These are phyloP conservation scores for Atherinomorus stipes DNA, from an alignment of 2,113 vertebrate genomes.

Conservation along the genomic window DNA sequence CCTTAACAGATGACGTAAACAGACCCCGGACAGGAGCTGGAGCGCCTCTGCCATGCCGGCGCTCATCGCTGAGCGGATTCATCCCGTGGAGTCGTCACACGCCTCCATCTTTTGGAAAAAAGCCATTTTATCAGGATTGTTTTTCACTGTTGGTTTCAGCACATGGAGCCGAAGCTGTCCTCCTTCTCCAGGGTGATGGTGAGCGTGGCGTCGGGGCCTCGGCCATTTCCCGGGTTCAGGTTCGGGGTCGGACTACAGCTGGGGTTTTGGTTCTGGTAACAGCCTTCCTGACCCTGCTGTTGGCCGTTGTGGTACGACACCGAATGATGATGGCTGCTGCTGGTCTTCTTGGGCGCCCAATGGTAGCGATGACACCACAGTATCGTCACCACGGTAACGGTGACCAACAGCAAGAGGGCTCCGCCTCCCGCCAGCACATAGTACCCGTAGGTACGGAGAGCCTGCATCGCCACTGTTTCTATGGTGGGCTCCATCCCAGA, in stretches of 20 bases:
- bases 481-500: slow-evolving; percentile 96
- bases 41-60: slow-evolving; percentile 14
- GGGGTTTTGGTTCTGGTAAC: slow-evolving; percentile 66
- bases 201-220: slow-evolving; percentile 91
- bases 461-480: slow-evolving; percentile 96
- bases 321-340: slow-evolving; percentile 70
- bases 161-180: slow-evolving; percentile 82
- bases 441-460: slow-evolving; percentile 98
- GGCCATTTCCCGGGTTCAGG: slow-evolving; percentile 86
- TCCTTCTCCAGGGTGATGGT: slow-evolving; percentile 96
- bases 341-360: slow-evolving; percentile 95
- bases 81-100: slow-evolving; percentile 10
- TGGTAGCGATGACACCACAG: slow-evolving; percentile 97
- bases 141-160: slow-evolving; percentile 81
- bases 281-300: slow-evolving; percentile 52
- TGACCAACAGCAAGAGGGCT: slow-evolving; percentile 94
- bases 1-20: slow-evolving; percentile 29
- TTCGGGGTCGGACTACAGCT: slow-evolving; percentile 61
- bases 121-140: slow-evolving; percentile 19
- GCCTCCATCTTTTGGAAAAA: slow-evolving; percentile 8
- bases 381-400: slow-evolving; percentile 90
- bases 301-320: slow-evolving; percentile 75
- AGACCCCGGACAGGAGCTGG: slow-evolving; percentile 38
- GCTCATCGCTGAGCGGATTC: slow-evolving; percentile 18
- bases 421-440: slow-evolving; percentile 97